A percentile compares a stretch with the other conserved stretches of the same genome.
Evolutionary conservation across 2,797 vertebrate genomes (phyloP).

Genomic region (Pithecia hirsuta): DNA sequence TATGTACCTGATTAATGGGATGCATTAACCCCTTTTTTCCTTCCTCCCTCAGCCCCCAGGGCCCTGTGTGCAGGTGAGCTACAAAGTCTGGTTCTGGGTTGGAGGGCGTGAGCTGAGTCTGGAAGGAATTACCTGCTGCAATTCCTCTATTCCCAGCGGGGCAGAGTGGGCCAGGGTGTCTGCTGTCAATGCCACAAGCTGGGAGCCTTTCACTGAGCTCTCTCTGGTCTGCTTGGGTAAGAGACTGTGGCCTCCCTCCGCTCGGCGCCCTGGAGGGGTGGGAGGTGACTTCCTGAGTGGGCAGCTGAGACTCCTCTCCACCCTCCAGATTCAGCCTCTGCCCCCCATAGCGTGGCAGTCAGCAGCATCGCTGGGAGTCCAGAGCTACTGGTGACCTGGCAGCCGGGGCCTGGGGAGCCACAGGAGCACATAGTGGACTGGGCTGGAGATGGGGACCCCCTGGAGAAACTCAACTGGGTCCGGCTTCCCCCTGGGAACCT

Average conservation of each 20-base stretch:
- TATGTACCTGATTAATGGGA: background rate
- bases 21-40: background rate
- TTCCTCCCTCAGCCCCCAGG: conserved; percentile 12
- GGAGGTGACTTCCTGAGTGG: background rate
- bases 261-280: background rate
- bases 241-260: background rate
- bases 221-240: conserved; percentile 77
- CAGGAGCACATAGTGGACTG: conserved; percentile 76
- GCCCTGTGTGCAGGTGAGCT: conserved; percentile 44
- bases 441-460: background rate
- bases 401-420: background rate
- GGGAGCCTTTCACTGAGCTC: conserved; percentile 45
- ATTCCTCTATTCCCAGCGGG: background rate
- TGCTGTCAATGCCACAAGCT: background rate
- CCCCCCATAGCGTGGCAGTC: conserved; percentile 14
- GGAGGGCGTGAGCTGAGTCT: background rate
- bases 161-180: conserved; percentile 38
- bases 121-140: conserved; percentile 52
- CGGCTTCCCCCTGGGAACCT: background rate
- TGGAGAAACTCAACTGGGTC: conserved; percentile 52
- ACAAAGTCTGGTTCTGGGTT: conserved; percentile 53
- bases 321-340: conserved; percentile 41
- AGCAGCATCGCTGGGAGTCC: background rate
- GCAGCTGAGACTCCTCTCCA: background rate
- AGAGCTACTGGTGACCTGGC: conserved; percentile 72